A percentile compares a stretch with the other conserved stretches of the same genome.
phyloP scores from a whole-genome alignment of 2,113 vertebrate species.

The Phaetusa simplex region DNA sequence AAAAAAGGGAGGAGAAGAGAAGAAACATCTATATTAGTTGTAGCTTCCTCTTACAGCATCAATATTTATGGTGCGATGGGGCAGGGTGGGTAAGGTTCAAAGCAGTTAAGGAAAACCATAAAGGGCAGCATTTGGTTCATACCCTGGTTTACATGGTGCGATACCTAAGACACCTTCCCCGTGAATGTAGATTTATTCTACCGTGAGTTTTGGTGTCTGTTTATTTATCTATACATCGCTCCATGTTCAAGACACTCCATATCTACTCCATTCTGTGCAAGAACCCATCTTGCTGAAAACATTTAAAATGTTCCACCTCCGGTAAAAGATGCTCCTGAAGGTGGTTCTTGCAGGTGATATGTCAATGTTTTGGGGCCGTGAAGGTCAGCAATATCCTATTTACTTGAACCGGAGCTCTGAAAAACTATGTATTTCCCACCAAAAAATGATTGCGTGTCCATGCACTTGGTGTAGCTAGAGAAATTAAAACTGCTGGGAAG shows the following conservation, averaged over 20 bases:
- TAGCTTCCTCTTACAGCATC: not conserved
- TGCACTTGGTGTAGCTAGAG: not conserved
- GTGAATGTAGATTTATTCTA: not conserved
- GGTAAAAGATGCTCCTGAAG: not conserved
- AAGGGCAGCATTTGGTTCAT: not conserved
- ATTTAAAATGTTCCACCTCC: not conserved
- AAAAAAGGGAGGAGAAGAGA: not conserved
- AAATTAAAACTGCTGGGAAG: not conserved
- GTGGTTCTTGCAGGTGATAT: not conserved
- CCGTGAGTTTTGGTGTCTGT: not conserved
- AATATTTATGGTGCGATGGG: not conserved
- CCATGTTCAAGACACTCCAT: too few relatives aligned
- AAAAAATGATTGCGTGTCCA: not conserved
- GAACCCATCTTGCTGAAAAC: not conserved
- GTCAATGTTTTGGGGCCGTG: not conserved
- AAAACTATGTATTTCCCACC: accelerated
- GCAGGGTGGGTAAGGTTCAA: not conserved
- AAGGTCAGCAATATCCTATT: not conserved
- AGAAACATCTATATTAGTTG: not conserved
- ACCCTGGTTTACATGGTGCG: not conserved
- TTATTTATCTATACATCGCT: not conserved
- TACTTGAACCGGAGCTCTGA: not conserved
- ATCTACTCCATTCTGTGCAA: not conserved
- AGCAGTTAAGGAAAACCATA: not conserved
- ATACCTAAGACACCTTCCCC: not conserved